Percentiles rank a stretch among this genome's conserved stretches.
phyloP scores from a whole-genome alignment of 2,113 vertebrate species.

The Ranitomeya imitator region DNA sequence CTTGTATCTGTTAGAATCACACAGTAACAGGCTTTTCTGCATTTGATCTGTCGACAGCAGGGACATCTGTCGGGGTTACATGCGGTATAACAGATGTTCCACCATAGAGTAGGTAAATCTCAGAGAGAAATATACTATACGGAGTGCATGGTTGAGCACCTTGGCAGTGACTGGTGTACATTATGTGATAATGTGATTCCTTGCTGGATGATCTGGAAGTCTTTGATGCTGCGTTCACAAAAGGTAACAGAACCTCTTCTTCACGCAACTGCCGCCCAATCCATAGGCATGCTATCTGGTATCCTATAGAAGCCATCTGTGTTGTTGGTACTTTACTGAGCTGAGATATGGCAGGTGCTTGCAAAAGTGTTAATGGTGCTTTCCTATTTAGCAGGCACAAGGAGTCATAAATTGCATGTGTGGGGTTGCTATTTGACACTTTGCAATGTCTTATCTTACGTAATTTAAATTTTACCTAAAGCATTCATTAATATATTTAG shows the following conservation, averaged over 20 bases:
- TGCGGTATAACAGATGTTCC: slow-evolving; percentile 71
- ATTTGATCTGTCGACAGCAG: slow-evolving; percentile 64
- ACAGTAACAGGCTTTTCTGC: slow-evolving; percentile 62
- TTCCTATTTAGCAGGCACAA: not conserved
- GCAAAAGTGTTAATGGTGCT: slow-evolving; percentile 31
- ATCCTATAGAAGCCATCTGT: slow-evolving; percentile 34
- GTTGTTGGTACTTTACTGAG: slow-evolving; percentile 6
- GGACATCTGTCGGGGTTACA: slow-evolving; percentile 76
- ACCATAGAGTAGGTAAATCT: slow-evolving; percentile 67
- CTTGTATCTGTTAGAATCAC: not conserved
- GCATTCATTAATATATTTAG: not conserved
- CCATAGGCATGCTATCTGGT: slow-evolving; percentile 30
- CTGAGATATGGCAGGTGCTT: slow-evolving; percentile 41
- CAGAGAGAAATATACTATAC: slow-evolving; percentile 56
- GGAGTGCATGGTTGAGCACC: not conserved
- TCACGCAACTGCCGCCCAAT: not conserved
- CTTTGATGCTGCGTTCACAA: slow-evolving; percentile 28
- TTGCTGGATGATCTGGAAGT: slow-evolving; percentile 27
- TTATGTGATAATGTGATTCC: slow-evolving; percentile 29
- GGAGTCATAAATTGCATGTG: not conserved
- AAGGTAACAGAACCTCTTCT: slow-evolving; percentile 34
- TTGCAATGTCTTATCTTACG: not conserved
- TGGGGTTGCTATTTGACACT: not conserved
- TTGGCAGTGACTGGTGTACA: slow-evolving; percentile 29
- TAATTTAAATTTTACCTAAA: not conserved